Evolutionary conservation across 2,113 vertebrate genomes (phyloP).

Genomic region (Naja naja): DNA sequence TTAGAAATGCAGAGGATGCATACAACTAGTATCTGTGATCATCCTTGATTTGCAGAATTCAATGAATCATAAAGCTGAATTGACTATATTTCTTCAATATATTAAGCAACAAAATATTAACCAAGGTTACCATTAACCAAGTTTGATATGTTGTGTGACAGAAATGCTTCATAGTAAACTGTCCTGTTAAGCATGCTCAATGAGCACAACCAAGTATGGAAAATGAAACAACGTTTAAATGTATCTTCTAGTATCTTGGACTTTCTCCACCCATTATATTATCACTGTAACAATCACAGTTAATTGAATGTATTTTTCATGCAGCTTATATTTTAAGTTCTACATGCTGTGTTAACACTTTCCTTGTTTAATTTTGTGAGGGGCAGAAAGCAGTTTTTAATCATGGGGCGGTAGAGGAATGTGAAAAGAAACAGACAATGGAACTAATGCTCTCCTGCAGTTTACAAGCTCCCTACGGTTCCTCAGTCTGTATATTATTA

Average conservation of each 20-base stretch:
- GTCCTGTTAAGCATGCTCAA: background rate
- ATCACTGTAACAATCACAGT: background rate
- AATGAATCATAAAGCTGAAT: background rate
- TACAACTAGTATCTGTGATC: background rate
- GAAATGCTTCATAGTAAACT: background rate
- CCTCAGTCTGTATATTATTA: constrained; percentile 11
- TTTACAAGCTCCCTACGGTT: constrained; percentile 4
- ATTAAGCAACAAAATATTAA: background rate
- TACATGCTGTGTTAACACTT: constrained; percentile 1
- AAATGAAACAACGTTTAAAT: background rate
- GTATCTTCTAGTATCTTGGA: background rate
- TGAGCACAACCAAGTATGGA: background rate
- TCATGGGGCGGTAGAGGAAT: background rate
- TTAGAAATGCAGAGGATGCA: background rate
- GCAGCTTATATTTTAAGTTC: background rate
- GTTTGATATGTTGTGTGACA: background rate
- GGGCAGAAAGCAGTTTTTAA: constrained; percentile 3
- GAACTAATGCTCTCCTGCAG: background rate
- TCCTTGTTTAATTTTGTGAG: background rate
- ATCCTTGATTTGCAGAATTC: background rate
- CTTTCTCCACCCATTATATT: background rate
- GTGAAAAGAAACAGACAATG: background rate
- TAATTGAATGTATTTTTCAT: background rate
- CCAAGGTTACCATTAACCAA: background rate
- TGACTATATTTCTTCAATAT: background rate